Percentiles rank a stretch among this genome's conserved stretches.
phyloP scores from a whole-genome alignment of 2,888 invertebrate species.

The Steinernema scapterisci region DNA sequence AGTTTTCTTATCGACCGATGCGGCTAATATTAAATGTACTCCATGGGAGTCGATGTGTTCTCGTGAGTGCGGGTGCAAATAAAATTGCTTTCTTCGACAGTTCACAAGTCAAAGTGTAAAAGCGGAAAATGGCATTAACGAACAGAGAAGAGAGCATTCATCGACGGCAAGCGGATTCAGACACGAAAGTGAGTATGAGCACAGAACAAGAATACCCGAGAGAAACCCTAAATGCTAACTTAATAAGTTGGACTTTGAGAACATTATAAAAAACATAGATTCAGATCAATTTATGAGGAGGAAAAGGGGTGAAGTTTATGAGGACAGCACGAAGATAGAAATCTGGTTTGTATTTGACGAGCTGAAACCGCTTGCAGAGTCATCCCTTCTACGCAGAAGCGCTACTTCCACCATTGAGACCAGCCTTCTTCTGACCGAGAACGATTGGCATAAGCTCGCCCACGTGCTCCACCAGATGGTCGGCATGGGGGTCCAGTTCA shows the following conservation, averaged over 20 bases:
- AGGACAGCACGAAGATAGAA: neutral
- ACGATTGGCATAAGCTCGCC: constrained; percentile 55
- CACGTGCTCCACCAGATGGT: constrained; percentile 62
- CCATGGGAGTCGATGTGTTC: neutral
- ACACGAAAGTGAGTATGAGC: constrained; percentile 13
- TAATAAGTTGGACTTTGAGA: neutral
- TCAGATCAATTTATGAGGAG: neutral
- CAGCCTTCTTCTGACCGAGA: constrained; percentile 19
- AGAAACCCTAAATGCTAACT: neutral
- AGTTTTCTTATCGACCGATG: no score
- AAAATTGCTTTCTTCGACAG: no score
- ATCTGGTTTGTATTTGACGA: neutral
- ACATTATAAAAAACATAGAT: neutral
- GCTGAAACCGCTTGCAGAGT: neutral
- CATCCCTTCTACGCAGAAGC: constrained; percentile 1
- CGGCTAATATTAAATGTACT: neutral
- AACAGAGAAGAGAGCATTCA: constrained; percentile 36
- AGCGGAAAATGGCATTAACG: neutral
- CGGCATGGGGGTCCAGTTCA: constrained; percentile 59
- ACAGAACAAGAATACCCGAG: constrained; percentile 14
- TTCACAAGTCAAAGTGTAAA: no score
- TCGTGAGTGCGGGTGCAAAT: constrained; percentile 12
- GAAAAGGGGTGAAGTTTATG: no score
- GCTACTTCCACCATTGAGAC: neutral
- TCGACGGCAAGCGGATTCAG: constrained; percentile 21